Percentiles rank a stretch among this genome's conserved stretches.
Conservation (phyloP, 2,797 vertebrate species). For the Babyrousa celebensis region DNA sequence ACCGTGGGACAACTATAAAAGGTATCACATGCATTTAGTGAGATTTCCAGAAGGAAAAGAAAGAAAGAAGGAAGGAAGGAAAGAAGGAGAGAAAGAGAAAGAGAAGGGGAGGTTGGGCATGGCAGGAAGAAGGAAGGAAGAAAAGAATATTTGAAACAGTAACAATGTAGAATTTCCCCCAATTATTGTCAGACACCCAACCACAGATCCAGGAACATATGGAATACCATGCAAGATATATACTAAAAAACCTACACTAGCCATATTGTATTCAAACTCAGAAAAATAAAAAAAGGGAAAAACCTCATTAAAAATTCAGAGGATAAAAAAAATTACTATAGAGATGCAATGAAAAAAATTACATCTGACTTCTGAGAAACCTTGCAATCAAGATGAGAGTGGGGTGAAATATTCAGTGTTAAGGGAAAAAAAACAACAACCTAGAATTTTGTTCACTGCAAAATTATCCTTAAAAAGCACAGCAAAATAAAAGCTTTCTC, state of each 20-base stretch:
- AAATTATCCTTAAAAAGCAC: not conserved
- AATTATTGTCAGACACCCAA: not conserved
- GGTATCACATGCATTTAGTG: not conserved
- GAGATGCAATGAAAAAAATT: not conserved
- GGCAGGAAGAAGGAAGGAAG: too few relatives aligned
- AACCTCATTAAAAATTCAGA: not conserved
- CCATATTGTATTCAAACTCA: not conserved
- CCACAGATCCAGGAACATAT: not conserved
- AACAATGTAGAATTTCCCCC: not conserved
- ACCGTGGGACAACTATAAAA: not conserved
- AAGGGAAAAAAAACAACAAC: not conserved
- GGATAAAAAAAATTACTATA: not conserved
- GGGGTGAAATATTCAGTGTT: not conserved
- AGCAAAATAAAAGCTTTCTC: not conserved
- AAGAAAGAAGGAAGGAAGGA: not conserved
- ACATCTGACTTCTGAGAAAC: not conserved
- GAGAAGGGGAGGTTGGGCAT: too few relatives aligned
- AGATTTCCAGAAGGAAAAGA: not conserved
- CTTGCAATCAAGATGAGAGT: not conserved
- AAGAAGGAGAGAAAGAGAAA: too few relatives aligned
- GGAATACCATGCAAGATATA: not conserved
- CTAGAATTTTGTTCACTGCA: not conserved
- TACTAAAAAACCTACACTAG: not conserved
- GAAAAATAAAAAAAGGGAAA: not conserved
- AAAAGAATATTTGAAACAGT: not conserved